These are phyloP conservation scores for Geodia barretti DNA, from an alignment of 37 sponge, comb jelly and placozoan genomes.

Conservation along the genomic window DNA sequence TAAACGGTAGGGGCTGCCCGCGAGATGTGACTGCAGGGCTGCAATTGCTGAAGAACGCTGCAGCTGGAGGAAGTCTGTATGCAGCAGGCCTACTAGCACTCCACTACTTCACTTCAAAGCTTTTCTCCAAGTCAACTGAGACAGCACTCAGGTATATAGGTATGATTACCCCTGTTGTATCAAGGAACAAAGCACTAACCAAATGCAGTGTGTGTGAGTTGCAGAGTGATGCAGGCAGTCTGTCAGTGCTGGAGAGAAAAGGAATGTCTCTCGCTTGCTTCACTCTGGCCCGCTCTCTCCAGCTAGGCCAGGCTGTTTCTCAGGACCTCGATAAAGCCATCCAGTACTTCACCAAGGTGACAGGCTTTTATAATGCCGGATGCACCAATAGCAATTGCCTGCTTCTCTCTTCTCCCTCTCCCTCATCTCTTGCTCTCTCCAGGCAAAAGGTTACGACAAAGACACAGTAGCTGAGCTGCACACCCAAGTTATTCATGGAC, in stretches of 20 bases:
- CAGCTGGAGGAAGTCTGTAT: constrained; percentile 42
- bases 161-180: not conserved
- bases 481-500: constrained; percentile 43
- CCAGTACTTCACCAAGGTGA: constrained; percentile 46
- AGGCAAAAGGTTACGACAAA: constrained; percentile 49
- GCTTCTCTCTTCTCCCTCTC: not conserved
- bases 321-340: constrained; percentile 35
- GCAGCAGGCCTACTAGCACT: constrained; percentile 54
- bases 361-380: too few relatives aligned
- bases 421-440: not conserved
- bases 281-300: constrained; percentile 59
- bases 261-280: constrained; percentile 74
- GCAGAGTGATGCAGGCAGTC: not conserved
- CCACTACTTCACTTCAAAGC: constrained; percentile 50
- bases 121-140: constrained; percentile 65
- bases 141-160: constrained; percentile 46
- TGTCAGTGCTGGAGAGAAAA: constrained; percentile 35
- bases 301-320: constrained; percentile 58
- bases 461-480: constrained; percentile 51
- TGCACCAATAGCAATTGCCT: too few relatives aligned
- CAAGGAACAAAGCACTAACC: not conserved
- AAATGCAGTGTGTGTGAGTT: constrained; percentile 37
- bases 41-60: constrained; percentile 53
- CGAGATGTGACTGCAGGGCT: constrained; percentile 33
- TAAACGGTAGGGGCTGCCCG: constrained; percentile 45